Conservation (phyloP, 1,140 invertebrate genomes). For the Diuraphis noxia region DNA sequence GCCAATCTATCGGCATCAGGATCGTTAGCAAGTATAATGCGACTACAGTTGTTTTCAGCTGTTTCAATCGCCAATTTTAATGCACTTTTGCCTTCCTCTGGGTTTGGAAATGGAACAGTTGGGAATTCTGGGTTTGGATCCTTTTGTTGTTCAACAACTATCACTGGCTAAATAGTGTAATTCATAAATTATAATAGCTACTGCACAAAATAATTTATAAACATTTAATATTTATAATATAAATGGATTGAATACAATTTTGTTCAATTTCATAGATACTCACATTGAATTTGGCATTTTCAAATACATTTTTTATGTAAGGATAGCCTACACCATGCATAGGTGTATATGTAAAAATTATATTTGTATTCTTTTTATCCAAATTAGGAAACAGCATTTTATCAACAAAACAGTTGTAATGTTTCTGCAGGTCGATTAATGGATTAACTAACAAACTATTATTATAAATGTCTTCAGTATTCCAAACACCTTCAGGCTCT, state of each 20-base stretch:
- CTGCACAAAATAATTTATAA: not conserved
- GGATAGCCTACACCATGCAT: conserved; percentile 96
- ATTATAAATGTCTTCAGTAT: conserved; percentile 59
- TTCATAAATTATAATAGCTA: not conserved
- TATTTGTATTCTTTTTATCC: conserved; percentile 60
- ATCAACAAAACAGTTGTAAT: not conserved
- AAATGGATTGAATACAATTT: not conserved
- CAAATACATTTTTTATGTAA: conserved; percentile 77
- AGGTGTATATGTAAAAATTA: conserved; percentile 88
- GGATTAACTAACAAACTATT: conserved; percentile 64
- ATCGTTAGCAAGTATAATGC: conserved; percentile 93
- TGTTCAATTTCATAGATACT: not conserved
- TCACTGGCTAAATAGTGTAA: conserved; percentile 59
- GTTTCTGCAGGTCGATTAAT: conserved; percentile 63
- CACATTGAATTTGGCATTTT: conserved; percentile 75
- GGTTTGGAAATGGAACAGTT: conserved; percentile 96
- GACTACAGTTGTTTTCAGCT: conserved; percentile 72
- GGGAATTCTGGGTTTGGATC: conserved; percentile 95
- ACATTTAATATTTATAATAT: not conserved
- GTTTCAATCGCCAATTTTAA: conserved; percentile 82
- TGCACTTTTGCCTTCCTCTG: conserved; percentile 92
- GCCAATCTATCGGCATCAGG: conserved; percentile 97
- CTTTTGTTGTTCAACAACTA: conserved; percentile 82
- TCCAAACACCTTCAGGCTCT: conserved; percentile 72
- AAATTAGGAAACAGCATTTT: conserved; percentile 35